phyloP scores from a whole-genome alignment of 2,797 vertebrate genomes.

The Clarias laeviceps region DNA sequence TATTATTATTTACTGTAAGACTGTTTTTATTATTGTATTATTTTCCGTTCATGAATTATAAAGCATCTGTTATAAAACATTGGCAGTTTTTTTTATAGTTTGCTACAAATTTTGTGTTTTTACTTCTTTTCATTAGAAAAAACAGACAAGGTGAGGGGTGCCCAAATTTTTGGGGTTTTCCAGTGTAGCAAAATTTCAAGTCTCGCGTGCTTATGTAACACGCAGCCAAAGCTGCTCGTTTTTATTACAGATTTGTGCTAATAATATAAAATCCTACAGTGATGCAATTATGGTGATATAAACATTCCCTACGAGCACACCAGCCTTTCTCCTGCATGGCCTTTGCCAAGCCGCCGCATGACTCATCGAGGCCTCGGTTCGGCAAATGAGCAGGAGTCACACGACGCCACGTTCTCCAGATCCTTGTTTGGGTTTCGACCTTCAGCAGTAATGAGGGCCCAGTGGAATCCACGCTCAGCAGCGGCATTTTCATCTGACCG shows the following conservation, averaged over 20 bases:
- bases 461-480: slow-evolving; percentile 34
- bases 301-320: slow-evolving; percentile 18
- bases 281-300: slow-evolving; percentile 22
- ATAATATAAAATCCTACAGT: slow-evolving; percentile 14
- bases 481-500: slow-evolving; percentile 34
- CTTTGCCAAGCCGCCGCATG: slow-evolving; percentile 48
- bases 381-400: slow-evolving; percentile 48
- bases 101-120: background rate
- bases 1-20: too few relatives aligned
- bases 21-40: background rate
- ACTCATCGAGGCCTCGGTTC: slow-evolving; percentile 51
- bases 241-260: background rate
- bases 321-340: slow-evolving; percentile 41
- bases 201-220: background rate
- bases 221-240: slow-evolving; percentile 7
- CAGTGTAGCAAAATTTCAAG: background rate
- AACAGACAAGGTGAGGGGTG: background rate
- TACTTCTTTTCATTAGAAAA: background rate
- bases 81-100: background rate
- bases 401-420: slow-evolving; percentile 26
- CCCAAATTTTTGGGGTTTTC: background rate
- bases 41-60: background rate
- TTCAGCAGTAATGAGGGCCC: slow-evolving; percentile 40
- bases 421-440: slow-evolving; percentile 43
- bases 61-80: background rate